Conservation (phyloP, 2,888 invertebrate genomes). For the Nemapogon koenigi region DNA sequence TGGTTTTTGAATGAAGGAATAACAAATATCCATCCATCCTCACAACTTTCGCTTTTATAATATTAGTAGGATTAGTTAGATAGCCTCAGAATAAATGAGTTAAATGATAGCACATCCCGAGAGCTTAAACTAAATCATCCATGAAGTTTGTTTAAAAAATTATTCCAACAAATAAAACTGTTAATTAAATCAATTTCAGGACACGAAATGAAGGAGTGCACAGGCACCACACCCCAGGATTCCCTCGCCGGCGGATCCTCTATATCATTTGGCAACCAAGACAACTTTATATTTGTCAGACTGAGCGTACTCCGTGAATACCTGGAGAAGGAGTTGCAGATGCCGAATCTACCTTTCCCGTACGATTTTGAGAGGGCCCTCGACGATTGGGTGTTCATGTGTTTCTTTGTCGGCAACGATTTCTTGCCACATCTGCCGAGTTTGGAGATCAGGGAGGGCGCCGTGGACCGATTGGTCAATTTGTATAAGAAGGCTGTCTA, state of each 20-base stretch:
- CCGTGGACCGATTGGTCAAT: conserved; percentile 91
- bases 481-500: conserved; percentile 95
- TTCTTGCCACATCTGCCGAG: conserved; percentile 98
- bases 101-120: too few species aligned
- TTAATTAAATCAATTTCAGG: conserved; percentile 55
- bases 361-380: conserved; percentile 95
- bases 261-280: conserved; percentile 71
- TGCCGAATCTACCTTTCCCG: conserved; percentile 92
- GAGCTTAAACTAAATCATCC: too few species aligned
- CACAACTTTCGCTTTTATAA: too few species aligned
- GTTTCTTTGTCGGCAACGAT: conserved; percentile 99
- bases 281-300: conserved; percentile 92
- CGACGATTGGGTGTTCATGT: conserved; percentile 99
- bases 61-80: too few species aligned
- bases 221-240: conserved; percentile 72
- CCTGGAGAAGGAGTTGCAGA: conserved; percentile 83
- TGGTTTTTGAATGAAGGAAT: too few species aligned
- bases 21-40: too few species aligned
- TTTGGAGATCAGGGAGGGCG: conserved; percentile 95
- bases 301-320: conserved; percentile 93
- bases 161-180: too few species aligned
- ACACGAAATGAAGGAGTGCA: conserved; percentile 94
- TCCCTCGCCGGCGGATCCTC: conserved; percentile 61
- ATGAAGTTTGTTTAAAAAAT: too few species aligned
- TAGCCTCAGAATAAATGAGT: too few species aligned